phyloP scores from a whole-genome alignment of 2,888 invertebrate species.

The Caenorhabditis doughertyi region DNA sequence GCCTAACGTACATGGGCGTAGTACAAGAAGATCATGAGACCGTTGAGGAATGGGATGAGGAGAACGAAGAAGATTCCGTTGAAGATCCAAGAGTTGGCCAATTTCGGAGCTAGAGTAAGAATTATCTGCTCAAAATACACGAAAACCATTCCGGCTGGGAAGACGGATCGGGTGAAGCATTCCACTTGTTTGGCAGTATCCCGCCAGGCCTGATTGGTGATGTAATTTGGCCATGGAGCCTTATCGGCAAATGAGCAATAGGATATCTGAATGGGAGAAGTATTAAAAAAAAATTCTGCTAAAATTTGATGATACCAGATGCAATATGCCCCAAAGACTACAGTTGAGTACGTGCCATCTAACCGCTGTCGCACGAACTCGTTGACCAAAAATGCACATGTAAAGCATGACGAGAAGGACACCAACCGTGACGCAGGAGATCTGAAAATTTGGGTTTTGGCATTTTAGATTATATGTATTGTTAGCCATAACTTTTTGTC shows the following conservation, averaged over 20 bases:
- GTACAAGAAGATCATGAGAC: slow-evolving; percentile 67
- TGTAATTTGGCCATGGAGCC: slow-evolving; percentile 71
- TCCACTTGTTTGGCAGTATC: slow-evolving; percentile 66
- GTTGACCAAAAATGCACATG: slow-evolving; percentile 68
- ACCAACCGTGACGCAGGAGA: slow-evolving; percentile 66
- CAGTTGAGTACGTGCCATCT: slow-evolving; percentile 72
- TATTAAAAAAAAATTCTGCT: not conserved
- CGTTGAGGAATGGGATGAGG: slow-evolving; percentile 64
- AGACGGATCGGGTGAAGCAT: slow-evolving; percentile 70
- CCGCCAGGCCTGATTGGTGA: slow-evolving; percentile 63
- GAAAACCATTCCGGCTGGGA: slow-evolving; percentile 73
- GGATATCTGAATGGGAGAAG: slow-evolving; percentile 45
- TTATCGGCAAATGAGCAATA: slow-evolving; percentile 67
- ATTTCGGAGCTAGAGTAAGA: slow-evolving; percentile 60
- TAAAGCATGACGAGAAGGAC: slow-evolving; percentile 67
- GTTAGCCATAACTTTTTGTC: no score
- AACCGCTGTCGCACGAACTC: slow-evolving; percentile 64
- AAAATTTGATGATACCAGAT: slow-evolving; percentile 51
- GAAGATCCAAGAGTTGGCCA: slow-evolving; percentile 67
- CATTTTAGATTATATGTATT: no score
- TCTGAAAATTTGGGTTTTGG: slow-evolving; percentile 24
- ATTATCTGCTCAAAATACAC: slow-evolving; percentile 69
- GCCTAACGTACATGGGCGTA: slow-evolving; percentile 57
- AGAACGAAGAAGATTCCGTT: slow-evolving; percentile 67
- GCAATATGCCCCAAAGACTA: slow-evolving; percentile 70